Conservation (phyloP, 2,797 vertebrate species). For the Euphonia xanthogaster region DNA sequence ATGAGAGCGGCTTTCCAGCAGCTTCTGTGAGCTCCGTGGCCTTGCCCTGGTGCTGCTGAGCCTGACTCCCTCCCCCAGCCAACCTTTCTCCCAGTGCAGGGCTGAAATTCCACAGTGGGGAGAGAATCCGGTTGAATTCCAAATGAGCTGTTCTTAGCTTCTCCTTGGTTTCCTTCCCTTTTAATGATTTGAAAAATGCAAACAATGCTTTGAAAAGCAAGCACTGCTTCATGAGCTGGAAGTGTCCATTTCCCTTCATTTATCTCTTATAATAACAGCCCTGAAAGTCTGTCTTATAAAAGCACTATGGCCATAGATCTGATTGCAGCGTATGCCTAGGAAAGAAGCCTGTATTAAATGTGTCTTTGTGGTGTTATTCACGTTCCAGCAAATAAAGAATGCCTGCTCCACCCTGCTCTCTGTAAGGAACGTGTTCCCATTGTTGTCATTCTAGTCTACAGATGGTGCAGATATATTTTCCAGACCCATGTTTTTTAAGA, state of each 20-base stretch:
- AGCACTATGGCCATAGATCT: neutral
- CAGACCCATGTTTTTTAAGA: neutral
- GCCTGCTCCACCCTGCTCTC: constrained; percentile 54
- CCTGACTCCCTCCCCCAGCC: constrained; percentile 16
- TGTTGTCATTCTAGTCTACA: constrained; percentile 63
- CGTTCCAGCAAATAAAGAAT: constrained; percentile 43
- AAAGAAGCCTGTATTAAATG: constrained; percentile 19
- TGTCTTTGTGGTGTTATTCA: constrained; percentile 42
- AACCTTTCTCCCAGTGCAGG: constrained; percentile 38
- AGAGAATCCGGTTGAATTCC: constrained; percentile 62
- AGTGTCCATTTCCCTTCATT: constrained; percentile 63
- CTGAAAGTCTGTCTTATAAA: constrained; percentile 22
- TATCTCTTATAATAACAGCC: constrained; percentile 57
- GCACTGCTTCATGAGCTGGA: constrained; percentile 25
- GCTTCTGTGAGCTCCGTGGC: constrained; percentile 29
- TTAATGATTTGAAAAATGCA: constrained; percentile 63
- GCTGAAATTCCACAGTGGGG: constrained; percentile 41
- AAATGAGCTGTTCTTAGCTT: constrained; percentile 50
- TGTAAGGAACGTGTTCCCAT: constrained; percentile 30
- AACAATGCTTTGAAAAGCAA: constrained; percentile 49
- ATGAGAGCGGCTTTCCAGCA: constrained; percentile 62
- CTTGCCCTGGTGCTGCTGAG: neutral
- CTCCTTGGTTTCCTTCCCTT: constrained; percentile 60
- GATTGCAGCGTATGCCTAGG: neutral
- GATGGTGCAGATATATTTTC: constrained; percentile 46